These are phyloP conservation scores for Phaenicophaeus curvirostris DNA, from an alignment of 2,797 vertebrate genomes.

Conservation along the genomic window DNA sequence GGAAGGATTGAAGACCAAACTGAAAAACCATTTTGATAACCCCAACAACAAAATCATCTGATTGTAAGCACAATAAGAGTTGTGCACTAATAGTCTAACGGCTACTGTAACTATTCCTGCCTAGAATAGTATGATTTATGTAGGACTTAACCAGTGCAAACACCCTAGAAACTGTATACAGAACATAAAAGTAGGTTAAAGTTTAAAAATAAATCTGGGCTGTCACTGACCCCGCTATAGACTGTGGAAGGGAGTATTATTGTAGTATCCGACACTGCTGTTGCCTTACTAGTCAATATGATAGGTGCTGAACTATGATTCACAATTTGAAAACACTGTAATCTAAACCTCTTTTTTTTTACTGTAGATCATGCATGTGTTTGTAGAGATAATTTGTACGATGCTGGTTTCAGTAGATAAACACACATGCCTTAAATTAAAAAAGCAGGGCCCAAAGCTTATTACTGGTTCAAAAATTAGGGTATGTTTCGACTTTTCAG, in stretches of 20 bases:
- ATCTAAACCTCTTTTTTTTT: constrained; percentile 78
- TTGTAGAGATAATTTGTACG: constrained; percentile 80
- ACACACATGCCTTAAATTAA: constrained; percentile 86
- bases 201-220: constrained; percentile 77
- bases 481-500: constrained; percentile 64
- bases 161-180: constrained; percentile 76
- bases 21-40: constrained; percentile 67
- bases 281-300: constrained; percentile 87
- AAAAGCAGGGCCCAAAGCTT: constrained; percentile 81
- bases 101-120: constrained; percentile 82
- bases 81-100: constrained; percentile 77
- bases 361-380: constrained; percentile 81
- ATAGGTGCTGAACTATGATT: constrained; percentile 86
- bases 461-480: constrained; percentile 72
- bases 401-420: constrained; percentile 77
- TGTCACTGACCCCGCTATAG: constrained; percentile 73
- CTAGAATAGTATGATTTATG: constrained; percentile 79
- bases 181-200: constrained; percentile 76
- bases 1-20: constrained; percentile 84
- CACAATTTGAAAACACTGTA: constrained; percentile 82
- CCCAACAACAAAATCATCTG: constrained; percentile 72
- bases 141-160: constrained; percentile 80
- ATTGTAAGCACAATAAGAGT: constrained; percentile 80
- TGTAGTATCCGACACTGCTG: constrained; percentile 82
- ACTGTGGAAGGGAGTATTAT: constrained; percentile 80